phyloP scores from a whole-genome alignment of 2,888 invertebrate genomes.

The Drosophila nr. fundita region DNA sequence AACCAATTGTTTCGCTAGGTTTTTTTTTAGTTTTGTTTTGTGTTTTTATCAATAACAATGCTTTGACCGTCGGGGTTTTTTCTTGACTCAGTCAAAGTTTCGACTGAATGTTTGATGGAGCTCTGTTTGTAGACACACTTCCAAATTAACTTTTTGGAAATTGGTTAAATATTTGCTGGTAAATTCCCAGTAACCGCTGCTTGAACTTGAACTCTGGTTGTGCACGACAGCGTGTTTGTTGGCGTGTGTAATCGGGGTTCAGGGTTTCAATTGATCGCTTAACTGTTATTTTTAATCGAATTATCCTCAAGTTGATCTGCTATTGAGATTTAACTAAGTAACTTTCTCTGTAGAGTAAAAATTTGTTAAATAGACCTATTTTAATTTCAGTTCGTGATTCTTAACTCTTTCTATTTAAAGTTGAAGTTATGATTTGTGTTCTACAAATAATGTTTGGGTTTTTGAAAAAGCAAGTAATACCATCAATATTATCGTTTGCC shows the following conservation, averaged over 20 bases:
- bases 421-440: too few species aligned
- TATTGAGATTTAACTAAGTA: background rate
- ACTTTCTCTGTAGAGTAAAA: background rate
- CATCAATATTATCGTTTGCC: background rate
- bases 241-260: constrained; percentile 50
- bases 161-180: constrained; percentile 46
- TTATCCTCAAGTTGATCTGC: constrained; percentile 11
- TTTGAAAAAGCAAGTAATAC: background rate
- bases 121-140: constrained; percentile 45
- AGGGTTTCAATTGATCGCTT: constrained; percentile 45
- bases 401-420: too few species aligned
- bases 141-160: constrained; percentile 56
- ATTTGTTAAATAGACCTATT: background rate
- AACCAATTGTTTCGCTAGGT: constrained; percentile 54
- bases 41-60: constrained; percentile 57
- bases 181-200: constrained; percentile 49
- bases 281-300: constrained; percentile 25
- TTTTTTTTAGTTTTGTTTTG: background rate
- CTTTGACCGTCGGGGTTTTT: constrained; percentile 71
- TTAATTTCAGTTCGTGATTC: background rate
- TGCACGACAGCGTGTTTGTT: constrained; percentile 33
- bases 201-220: constrained; percentile 68
- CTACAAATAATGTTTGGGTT: fast-evolving
- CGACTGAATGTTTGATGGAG: constrained; percentile 41
- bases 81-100: constrained; percentile 37